phyloP scores from a whole-genome alignment of 2,113 vertebrate genomes.

The Atractosteus spatula region DNA sequence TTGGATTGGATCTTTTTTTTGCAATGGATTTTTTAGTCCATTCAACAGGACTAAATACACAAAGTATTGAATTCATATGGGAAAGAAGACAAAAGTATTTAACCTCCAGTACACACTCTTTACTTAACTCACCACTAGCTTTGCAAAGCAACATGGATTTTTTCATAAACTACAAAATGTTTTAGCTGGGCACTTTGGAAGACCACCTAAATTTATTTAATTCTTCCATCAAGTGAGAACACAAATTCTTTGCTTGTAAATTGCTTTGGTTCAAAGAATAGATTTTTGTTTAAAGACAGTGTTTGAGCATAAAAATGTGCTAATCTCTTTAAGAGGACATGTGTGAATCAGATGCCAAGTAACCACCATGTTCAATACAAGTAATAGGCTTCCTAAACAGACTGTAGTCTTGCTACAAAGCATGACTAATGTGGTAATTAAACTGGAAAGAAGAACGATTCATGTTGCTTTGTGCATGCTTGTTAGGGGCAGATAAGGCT shows the following conservation, averaged over 20 bases:
- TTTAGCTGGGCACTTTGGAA: background rate
- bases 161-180: background rate
- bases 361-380: background rate
- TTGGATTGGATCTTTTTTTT: too few relatives aligned
- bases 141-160: background rate
- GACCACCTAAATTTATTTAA: background rate
- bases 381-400: conserved; percentile 4
- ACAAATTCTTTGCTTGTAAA: conserved; percentile 30
- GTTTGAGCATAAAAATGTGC: conserved; percentile 26
- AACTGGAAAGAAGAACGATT: conserved; percentile 1
- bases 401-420: background rate
- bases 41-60: too few relatives aligned
- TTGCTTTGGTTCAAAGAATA: conserved; percentile 42
- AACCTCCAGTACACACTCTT: background rate
- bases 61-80: too few relatives aligned
- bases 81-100: too few relatives aligned
- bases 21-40: too few relatives aligned
- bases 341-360: conserved; percentile 8
- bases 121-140: background rate
- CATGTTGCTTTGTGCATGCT: conserved; percentile 16
- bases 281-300: conserved; percentile 38
- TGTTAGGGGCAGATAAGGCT: conserved; percentile 20
- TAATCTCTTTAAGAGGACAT: conserved; percentile 26
- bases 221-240: conserved; percentile 18
- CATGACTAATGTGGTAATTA: conserved; percentile 22